Base-by-base conservation (phyloP, 2,797 vertebrate genomes). In the Austrolebias charrua region DNA sequence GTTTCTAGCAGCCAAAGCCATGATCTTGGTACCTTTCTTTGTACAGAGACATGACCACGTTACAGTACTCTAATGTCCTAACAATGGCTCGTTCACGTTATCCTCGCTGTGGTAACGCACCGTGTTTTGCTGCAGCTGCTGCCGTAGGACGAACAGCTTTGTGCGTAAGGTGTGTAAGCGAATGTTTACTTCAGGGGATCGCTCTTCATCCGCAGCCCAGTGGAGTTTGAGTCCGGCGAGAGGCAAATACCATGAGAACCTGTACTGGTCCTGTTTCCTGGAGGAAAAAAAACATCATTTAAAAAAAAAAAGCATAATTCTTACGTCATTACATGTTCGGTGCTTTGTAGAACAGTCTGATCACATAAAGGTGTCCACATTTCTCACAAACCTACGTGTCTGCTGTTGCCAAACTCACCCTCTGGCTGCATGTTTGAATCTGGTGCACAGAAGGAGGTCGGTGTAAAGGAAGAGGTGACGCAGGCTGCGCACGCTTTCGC, bases 391-490 rank as follows among this genome's bases (percentile, higher is more conserved):
- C n/a, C 28, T 8, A 2, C 0, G 6, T 11, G 38, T 0, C 9
- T 9, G n/a, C 10, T 48, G 4, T 2, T 2, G 6, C 1, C 18
- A 1, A 28, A 14, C 88, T 86, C 75, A 93, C 91, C 91, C 89
- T 74, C 58, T 79, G 47, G 47, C 47, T 7, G 84, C 78, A 0
- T 57, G 79, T 83, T 91, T 93, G 40, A 87, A 63, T 76, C 88
- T 91, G 19, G 88, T 86, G 76, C 92, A 94, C 57, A 94, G 82
- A 60, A 94, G 81, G 14, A 94, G 86, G 82, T 94, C 92, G 0
- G 92, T 92, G 79, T 92, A 94, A 0, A 94, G 88, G 81, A 94
- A 94, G 55, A 94, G 79, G 51, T 94, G 93, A n/a, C 92, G 88
- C 44, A 94, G 71, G 64, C 48, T 79, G 11, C 81, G 85, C 1